Base-by-base conservation (phyloP, 2,797 vertebrate species). In the Hypotaenidia okinawae region DNA sequence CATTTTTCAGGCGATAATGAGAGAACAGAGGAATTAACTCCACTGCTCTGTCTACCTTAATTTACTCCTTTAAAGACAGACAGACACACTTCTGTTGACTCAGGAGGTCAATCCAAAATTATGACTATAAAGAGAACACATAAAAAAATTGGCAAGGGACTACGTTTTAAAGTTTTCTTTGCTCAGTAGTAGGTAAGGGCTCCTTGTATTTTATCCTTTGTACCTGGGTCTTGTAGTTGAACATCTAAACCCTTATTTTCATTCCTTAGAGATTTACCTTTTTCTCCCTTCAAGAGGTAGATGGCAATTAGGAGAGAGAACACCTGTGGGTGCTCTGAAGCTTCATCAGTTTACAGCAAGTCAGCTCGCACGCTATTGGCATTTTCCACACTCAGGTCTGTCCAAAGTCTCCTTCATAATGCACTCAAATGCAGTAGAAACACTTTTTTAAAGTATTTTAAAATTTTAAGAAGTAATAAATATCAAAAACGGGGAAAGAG, bases 141-240 rank as follows among this genome's bases (percentile, higher is more conserved):
- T 0, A 5, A 73, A 58, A 87, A 73, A 32, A 19, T 1, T 30
- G 1, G 1, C 10, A 13, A 41, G 6, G 52, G 13, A 33, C 9
- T 76, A 35, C 23, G 54, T 77, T n/a, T 39, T 35, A 13, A 13
- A 72, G 24, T 21, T 57, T 59, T 61, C 10, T 43, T 78, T 58
- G 16, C 28, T 59, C 35, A n/a, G 23, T 70, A 3, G 4, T 11
- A 80, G 32, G 6, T 28, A 22, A 87, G 24, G 3, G 27, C 3
- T 84, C 2, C 51, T 47, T 43, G 6, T 15, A 41, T 45, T 76
- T 73, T 45, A 25, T 33, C 10, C 35, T 66, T 76, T 79, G 30
- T 41, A 73, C 7, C 14, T 43, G 12, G 2, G 2, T 58, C 49
- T 25, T 41, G 43, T 1, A 55, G 11, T 13, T 67, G 19, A 92